Evolutionary conservation across 2,113 vertebrate species (phyloP), one percentile per base, ranked within the genome.

Genomic region (Scophthalmus maximus): DNA sequence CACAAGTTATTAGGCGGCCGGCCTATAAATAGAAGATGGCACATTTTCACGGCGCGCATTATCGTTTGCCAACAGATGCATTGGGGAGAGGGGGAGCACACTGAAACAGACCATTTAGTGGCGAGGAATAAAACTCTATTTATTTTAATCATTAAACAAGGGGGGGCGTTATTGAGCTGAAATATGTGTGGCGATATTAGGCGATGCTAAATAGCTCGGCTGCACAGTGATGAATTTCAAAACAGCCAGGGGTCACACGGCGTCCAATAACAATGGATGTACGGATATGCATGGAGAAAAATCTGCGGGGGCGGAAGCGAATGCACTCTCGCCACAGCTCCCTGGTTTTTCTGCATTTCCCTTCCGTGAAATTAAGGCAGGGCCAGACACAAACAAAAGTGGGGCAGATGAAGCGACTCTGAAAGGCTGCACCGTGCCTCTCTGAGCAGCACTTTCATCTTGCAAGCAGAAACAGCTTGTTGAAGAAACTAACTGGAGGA

Each of bases 31-130:
- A 91, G 87, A 87, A 79, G 66, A 81, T 70, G 79, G 81, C 81
- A 82, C 74, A 88, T 90, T 90, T 90, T 81, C 82, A 85, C 53
- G 14, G 68, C 22, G 32, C 42, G 50, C 76, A 89, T 89, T 92
- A 91, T 92, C 85, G 82, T 88, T 89, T 90, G 76, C 84, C 81
- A 79, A 73, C 90, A 92, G 88, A 89, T 89, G 89, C 88, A 68
- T 46, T 26, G 53, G 77, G 52, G 67, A 82, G 78, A 63, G 72
- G 60, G 61, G 30, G 47, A 74, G 63, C 51, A 25, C 70, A 34
- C 73, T 46, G 76, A 86, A 87, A 87, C 70, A 62, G 82, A 75
- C 56, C 70, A 88, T 89, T 88, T 84, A 83, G 72, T 56, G 74
- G 51, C 23, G n/a, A 86, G 68, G 77, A 87, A 87, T 88, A 82